A percentile compares a stretch with the other conserved stretches of the same genome.
phyloP scores from a whole-genome alignment of 1,140 invertebrate genomes.

The Bombus confusus region DNA sequence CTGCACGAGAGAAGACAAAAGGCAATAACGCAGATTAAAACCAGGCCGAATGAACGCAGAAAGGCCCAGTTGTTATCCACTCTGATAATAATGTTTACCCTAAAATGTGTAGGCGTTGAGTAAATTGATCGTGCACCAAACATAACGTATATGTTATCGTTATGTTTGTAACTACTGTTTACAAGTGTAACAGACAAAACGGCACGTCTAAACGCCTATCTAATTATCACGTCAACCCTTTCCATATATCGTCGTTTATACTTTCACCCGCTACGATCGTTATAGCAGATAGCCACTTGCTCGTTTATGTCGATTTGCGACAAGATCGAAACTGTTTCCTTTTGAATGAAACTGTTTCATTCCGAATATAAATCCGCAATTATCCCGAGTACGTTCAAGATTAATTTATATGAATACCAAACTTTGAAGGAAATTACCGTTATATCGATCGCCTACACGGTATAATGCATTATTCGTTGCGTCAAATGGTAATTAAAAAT shows the following conservation, averaged over 20 bases:
- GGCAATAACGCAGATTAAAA: constrained; percentile 25
- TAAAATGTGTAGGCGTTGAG: not conserved
- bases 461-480: too few relatives aligned
- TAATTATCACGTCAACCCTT: constrained; percentile 36
- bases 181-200: not conserved
- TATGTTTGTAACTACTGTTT: constrained; percentile 1
- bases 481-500: too few relatives aligned
- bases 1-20: constrained; percentile 34
- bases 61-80: not conserved
- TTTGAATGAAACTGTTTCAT: too few relatives aligned
- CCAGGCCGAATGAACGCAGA: not conserved
- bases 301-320: not conserved
- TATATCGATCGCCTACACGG: too few relatives aligned
- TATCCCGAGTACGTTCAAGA: too few relatives aligned
- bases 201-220: constrained; percentile 5
- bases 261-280: constrained; percentile 22
- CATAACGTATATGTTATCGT: not conserved
- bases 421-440: too few relatives aligned
- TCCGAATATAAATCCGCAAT: too few relatives aligned
- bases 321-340: not conserved
- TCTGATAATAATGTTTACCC: constrained; percentile 12
- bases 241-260: constrained; percentile 11
- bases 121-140: constrained; percentile 7
- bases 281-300: not conserved
- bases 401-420: too few relatives aligned